phyloP scores from a whole-genome alignment of 2,888 invertebrate genomes.

The Dione juno region DNA sequence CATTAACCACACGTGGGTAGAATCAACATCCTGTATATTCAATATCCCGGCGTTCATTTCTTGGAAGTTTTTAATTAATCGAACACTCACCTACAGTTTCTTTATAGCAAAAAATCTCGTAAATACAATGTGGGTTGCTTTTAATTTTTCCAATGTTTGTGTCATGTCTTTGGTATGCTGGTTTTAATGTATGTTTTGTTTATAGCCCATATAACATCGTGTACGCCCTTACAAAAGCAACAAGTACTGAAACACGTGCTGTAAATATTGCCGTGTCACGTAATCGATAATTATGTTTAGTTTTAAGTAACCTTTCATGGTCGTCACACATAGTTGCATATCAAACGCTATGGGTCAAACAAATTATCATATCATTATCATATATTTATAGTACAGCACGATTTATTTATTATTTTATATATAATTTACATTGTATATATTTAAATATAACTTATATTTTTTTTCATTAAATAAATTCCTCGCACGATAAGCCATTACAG shows the following conservation, averaged over 20 bases:
- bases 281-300: conserved; percentile 43
- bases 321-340: conserved; percentile 24
- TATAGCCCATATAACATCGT: conserved; percentile 48
- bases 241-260: conserved; percentile 47
- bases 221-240: conserved; percentile 43
- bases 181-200: conserved; percentile 38
- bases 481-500: neutral
- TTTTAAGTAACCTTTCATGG: conserved; percentile 31
- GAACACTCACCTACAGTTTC: conserved; percentile 25
- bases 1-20: neutral
- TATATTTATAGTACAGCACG: neutral
- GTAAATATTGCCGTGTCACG: conserved; percentile 51
- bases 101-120: neutral
- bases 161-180: conserved; percentile 28
- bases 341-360: conserved; percentile 1
- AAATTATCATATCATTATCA: neutral
- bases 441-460: neutral
- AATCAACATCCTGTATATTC: neutral
- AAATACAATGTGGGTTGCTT: conserved; percentile 30
- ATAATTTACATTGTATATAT: neutral
- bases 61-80: conserved; percentile 24
- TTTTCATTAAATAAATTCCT: neutral
- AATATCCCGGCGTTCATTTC: conserved; percentile 15
- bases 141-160: conserved; percentile 34
- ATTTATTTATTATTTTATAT: neutral